Conservation (phyloP, 2,888 invertebrate species). For the Callyntrura sp. region DNA sequence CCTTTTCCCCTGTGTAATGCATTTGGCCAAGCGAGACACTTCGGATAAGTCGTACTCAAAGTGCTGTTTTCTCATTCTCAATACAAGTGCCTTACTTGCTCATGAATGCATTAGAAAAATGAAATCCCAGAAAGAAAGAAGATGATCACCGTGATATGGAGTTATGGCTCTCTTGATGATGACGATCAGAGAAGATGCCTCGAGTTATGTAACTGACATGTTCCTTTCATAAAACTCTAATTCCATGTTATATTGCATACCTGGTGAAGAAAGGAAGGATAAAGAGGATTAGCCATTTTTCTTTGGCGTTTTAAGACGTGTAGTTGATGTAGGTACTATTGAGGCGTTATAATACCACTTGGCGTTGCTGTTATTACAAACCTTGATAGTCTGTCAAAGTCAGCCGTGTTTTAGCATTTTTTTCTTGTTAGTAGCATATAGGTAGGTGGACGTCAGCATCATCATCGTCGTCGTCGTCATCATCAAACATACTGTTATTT, state of each 20-base stretch:
- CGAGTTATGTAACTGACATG: conserved; percentile 74
- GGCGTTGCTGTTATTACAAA: neutral
- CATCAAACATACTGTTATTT: conserved; percentile 57
- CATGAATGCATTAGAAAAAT: conserved; percentile 32
- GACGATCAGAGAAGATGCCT: conserved; percentile 45
- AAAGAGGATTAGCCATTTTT: conserved; percentile 49
- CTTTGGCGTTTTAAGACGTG: conserved; percentile 8
- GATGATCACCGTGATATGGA: conserved; percentile 4
- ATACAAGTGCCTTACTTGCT: conserved; percentile 38
- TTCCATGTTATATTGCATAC: conserved; percentile 49
- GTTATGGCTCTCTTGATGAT: neutral
- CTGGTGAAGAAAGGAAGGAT: conserved; percentile 26
- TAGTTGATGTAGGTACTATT: neutral
- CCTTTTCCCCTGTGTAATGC: conserved; percentile 27
- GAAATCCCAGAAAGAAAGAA: conserved; percentile 38
- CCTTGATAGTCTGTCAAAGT: conserved; percentile 34
- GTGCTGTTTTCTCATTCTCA: conserved; percentile 48
- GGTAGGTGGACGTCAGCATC: neutral
- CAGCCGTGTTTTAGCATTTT: conserved; percentile 24
- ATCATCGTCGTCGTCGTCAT: neutral
- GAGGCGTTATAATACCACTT: neutral
- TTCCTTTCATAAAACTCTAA: conserved; percentile 70
- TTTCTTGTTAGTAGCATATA: conserved; percentile 36
- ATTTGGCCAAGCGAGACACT: neutral
- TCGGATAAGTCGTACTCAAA: neutral